phyloP scores from a whole-genome alignment of 2,113 vertebrate genomes.

The Taxidea taxus region DNA sequence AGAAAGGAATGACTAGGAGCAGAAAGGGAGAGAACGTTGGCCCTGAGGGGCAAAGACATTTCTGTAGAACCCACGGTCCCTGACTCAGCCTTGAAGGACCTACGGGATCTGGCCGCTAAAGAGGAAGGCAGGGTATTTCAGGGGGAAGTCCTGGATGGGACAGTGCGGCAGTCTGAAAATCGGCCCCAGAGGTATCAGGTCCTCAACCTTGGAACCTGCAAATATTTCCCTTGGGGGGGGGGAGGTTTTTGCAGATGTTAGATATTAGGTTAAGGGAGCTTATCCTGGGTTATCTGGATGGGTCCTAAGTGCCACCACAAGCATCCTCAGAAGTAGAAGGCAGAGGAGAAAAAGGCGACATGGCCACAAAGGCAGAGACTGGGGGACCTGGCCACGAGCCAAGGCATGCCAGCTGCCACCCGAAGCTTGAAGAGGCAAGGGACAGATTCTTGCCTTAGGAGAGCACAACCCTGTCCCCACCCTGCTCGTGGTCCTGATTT shows the following conservation, averaged over 20 bases:
- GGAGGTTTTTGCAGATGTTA: background rate
- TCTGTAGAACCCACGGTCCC: background rate
- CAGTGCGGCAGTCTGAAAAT: background rate
- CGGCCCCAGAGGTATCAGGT: background rate
- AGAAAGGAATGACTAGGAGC: background rate
- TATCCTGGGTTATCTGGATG: background rate
- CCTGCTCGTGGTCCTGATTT: background rate
- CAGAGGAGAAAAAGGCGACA: background rate
- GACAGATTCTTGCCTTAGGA: no score
- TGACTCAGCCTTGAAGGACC: background rate
- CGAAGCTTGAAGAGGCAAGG: background rate
- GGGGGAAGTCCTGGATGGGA: background rate
- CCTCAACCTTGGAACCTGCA: no score
- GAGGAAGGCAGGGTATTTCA: background rate
- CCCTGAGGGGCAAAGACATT: background rate
- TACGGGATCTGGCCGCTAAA: background rate
- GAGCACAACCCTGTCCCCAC: background rate
- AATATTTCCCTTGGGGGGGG: background rate
- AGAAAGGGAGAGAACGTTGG: background rate
- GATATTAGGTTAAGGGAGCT: background rate
- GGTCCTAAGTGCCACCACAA: background rate
- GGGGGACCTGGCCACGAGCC: rapidly evolving
- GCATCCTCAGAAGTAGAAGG: background rate
- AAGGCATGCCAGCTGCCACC: background rate
- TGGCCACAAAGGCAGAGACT: background rate